Base-by-base conservation (phyloP, 1,140 invertebrate species). In the Ditylenchus dipsaci region DNA sequence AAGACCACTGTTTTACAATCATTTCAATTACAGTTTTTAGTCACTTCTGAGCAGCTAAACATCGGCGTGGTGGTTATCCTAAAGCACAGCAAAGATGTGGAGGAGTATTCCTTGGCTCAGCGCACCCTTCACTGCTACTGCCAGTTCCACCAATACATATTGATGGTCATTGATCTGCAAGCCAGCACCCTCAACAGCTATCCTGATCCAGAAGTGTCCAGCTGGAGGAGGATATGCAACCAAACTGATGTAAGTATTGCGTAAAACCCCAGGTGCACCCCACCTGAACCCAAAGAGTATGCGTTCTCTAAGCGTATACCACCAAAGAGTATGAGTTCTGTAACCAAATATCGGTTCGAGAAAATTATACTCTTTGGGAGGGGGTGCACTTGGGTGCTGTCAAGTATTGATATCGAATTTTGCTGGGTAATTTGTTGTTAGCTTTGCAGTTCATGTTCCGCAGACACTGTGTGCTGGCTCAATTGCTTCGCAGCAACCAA, bases 381-480 rank as follows among this genome's bases (percentile, higher is more conserved):
- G n/a, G 45, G 13, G 45, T n/a, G 13, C 13, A n/a, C 13, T 15
- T 47, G 45, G n/a, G n/a, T 23, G 21, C n/a, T n/a, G n/a, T n/a
- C n/a, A n/a, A n/a, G n/a, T n/a, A n/a, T n/a, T n/a, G n/a, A n/a
- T n/a, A n/a, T 43, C 1, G 1, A 67, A 67, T 1, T 42, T 19
- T 3, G 27, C 3, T n/a, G 17, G 1, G n/a, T n/a, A n/a, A n/a
- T n/a, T n/a, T n/a, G n/a, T n/a, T 23, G 3, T 64, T 27, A 60
- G n/a, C 13, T 15, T 72, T 73, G 27, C 53, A 76, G 74, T 78
- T 76, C 29, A 76, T 76, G 74, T 76, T 76, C 45, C 74, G 67
- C 19, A 73, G 74, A 13, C 74, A 76, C 30, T 76, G 74, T 33
- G 76, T 64, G 23, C 21, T 79, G 13, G 62, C 76, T 11, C 42